These are phyloP conservation scores for Baryphthengus martii DNA, from an alignment of 2,113 vertebrate genomes.

Conservation along the genomic window DNA sequence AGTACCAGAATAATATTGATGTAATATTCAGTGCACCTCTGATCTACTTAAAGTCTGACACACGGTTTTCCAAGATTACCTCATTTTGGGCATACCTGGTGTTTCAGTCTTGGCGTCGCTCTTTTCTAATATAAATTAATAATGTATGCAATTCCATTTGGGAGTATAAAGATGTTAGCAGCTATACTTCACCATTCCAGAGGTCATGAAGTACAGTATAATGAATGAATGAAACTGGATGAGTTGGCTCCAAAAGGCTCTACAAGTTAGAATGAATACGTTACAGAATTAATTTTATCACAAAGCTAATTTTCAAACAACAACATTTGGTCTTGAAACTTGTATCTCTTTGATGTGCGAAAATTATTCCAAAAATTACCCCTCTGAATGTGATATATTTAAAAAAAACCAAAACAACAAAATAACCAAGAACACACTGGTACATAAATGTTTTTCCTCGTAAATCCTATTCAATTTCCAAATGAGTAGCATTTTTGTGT, in stretches of 20 bases:
- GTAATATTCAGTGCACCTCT: not conserved
- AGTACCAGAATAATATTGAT: not conserved
- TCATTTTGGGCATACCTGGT: not conserved
- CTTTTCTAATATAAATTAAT: not conserved
- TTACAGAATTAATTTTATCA: not conserved
- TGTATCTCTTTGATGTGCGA: conserved; percentile 13
- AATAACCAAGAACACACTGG: not conserved
- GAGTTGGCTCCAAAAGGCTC: not conserved
- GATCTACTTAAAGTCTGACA: not conserved
- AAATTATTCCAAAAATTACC: conserved; percentile 29
- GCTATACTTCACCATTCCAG: not conserved
- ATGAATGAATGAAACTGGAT: not conserved
- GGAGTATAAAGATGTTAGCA: not conserved
- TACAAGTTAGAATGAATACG: not conserved
- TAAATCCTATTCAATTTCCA: not conserved
- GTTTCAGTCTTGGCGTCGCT: not conserved
- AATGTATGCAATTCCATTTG: not conserved
- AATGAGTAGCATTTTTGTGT: not conserved
- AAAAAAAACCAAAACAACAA: not conserved
- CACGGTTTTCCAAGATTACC: not conserved
- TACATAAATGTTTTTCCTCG: conserved; percentile 43
- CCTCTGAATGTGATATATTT: not conserved
- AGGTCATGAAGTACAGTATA: not conserved
- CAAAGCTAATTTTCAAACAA: conserved; percentile 17
- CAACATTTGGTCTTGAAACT: conserved; percentile 42